These are phyloP conservation scores for Rhorus exstirpatorius DNA, from an alignment of 2,888 invertebrate genomes.

Conservation along the genomic window DNA sequence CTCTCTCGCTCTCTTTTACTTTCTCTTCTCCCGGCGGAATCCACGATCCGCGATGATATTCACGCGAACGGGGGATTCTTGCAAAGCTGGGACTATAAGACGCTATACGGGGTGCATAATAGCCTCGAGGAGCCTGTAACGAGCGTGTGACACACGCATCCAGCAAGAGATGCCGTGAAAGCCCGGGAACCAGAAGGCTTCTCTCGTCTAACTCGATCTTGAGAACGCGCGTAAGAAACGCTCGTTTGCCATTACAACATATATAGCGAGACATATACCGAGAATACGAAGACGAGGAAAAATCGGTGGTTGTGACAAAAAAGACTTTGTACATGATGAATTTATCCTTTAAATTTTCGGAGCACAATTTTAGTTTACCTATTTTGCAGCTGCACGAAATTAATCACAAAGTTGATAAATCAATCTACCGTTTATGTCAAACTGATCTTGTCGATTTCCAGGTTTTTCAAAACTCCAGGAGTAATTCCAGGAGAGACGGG, in stretches of 20 bases:
- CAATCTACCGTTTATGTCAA: no score
- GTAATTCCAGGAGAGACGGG: no score
- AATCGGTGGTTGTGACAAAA: conserved; percentile 40
- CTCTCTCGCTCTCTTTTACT: no score
- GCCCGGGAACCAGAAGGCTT: conserved; percentile 37
- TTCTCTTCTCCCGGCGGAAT: conserved; percentile 37
- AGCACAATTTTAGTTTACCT: no score
- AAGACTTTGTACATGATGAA: no score
- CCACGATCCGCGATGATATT: conserved; percentile 55
- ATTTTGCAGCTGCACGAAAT: no score
- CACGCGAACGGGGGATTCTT: conserved; percentile 27
- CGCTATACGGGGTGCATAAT: conserved; percentile 50
- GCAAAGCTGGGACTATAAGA: background rate
- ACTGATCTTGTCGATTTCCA: no score
- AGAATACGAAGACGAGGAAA: conserved; percentile 67
- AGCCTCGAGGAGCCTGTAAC: conserved; percentile 66
- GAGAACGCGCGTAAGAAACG: conserved; percentile 73
- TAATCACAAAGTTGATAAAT: no score
- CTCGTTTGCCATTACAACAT: conserved; percentile 30
- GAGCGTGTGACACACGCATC: conserved; percentile 63
- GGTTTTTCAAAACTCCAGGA: no score
- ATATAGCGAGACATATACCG: background rate
- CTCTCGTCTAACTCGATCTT: conserved; percentile 74
- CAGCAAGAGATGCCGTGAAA: conserved; percentile 36
- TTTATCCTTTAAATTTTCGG: no score